Evolutionary conservation across 2,888 invertebrate species (phyloP), one percentile per base, ranked within the genome.

Genomic region (Cordilura impudica): DNA sequence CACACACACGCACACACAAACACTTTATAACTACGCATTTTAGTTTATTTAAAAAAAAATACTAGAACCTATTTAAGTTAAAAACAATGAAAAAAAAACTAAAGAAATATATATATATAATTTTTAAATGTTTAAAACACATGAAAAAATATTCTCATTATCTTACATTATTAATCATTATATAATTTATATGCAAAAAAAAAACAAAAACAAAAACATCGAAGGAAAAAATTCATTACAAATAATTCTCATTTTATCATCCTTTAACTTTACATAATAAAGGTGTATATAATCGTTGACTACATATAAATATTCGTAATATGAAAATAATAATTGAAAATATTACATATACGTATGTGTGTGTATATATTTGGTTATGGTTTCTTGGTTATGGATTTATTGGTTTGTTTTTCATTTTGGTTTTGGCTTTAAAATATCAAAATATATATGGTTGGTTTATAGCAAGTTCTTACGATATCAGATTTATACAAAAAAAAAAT

Each of bases 271-370:
- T 66, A 45, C 39, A 53, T 71, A 43, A 67, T 53, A 69, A 69
- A 63, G 54, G 61, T 69, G 63, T 73, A 69, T 63, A 77, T 66
- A 66, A 77, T 56, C 51, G 60, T 47, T 51, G n/a, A n/a, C 23
- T 23, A 47, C 56, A 26, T 29, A 12, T 71, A 72, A 49, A 10
- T 8, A 39, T n/a, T 35, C 45, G 35, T 49, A 72, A 18, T 51
- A 39, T 29, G 31, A 66, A 49, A 26, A 35, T 14, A 43, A 43
- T 23, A 8, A 14, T 49, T 39, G 0, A 39, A 39, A 39, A 39
- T n/a, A 39, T 39, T n/a, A 39, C 43, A 60, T 60, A 23, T 43
- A 43, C 29, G 47, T n/a, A 39, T 39, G n/a, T 39, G n/a, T 10
- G 12, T 39, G n/a, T 39, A 39, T 39, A 39, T 39, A 39, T 31